Percentiles rank a stretch among this genome's conserved stretches.
These are phyloP conservation scores for Rhombomys opimus DNA, from an alignment of 2,113 vertebrate species.

Conservation along the genomic window DNA sequence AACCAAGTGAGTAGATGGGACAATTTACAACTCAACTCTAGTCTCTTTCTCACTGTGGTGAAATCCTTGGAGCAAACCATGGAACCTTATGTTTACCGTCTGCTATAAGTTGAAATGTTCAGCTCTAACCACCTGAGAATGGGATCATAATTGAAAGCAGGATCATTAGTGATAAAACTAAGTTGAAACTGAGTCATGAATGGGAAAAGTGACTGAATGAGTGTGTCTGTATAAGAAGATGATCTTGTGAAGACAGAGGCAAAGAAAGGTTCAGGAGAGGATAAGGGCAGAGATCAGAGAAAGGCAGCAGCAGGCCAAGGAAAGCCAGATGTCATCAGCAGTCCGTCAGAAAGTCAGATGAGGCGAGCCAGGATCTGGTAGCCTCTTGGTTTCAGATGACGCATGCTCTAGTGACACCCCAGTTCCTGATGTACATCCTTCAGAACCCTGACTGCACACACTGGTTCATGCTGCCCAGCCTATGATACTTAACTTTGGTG, in stretches of 20 bases:
- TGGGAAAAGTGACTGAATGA: neutral
- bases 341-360: neutral
- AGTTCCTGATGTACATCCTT: neutral
- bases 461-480: neutral
- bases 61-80: conserved; percentile 35
- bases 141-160: conserved; percentile 11
- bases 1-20: neutral
- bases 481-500: neutral
- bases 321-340: neutral
- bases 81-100: conserved; percentile 14
- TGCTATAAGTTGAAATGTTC: neutral
- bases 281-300: neutral
- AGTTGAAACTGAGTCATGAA: neutral
- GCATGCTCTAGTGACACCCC: neutral
- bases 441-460: neutral
- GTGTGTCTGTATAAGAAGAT: neutral
- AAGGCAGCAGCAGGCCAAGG: neutral
- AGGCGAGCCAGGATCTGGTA: neutral
- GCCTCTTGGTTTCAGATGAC: neutral
- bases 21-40: neutral
- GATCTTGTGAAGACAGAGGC: neutral
- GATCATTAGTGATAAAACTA: neutral
- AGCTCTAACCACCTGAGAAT: conserved; percentile 10
- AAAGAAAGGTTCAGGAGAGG: neutral
- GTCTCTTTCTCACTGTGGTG: neutral